These are phyloP conservation scores for Ctenicera cuprea DNA, from an alignment of 2,888 invertebrate species.

Conservation along the genomic window DNA sequence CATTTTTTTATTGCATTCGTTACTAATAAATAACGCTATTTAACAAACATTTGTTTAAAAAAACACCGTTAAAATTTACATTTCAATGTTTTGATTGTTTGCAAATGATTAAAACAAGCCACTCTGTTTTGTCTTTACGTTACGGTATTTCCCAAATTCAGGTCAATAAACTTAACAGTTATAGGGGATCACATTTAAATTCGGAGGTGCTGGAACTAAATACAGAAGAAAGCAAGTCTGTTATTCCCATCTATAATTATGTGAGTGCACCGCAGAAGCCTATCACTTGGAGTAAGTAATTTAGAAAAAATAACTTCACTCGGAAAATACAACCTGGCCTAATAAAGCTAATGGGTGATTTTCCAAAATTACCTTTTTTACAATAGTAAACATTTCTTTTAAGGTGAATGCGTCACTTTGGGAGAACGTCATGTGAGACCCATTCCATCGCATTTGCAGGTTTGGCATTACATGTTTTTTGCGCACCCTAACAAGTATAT, in stretches of 20 bases:
- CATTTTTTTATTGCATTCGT: too few relatives aligned
- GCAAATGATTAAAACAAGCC: too few relatives aligned
- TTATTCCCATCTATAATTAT: conserved; percentile 46
- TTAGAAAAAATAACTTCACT: neutral
- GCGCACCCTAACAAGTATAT: conserved; percentile 77
- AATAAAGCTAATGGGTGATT: too few relatives aligned
- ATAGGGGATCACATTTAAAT: neutral
- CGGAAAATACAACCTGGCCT: too few relatives aligned
- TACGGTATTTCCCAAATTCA: too few relatives aligned
- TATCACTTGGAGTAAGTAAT: conserved; percentile 57
- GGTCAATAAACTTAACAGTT: too few relatives aligned
- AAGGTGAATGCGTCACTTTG: neutral
- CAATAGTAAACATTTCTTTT: neutral
- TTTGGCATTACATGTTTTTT: conserved; percentile 80
- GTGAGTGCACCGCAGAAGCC: conserved; percentile 54
- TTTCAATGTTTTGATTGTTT: too few relatives aligned
- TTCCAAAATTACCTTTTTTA: neutral
- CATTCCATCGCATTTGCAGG: conserved; percentile 65
- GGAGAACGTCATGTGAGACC: neutral
- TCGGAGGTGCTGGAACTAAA: neutral
- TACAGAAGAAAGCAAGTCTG: neutral
- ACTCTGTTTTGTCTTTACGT: too few relatives aligned
- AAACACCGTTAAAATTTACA: too few relatives aligned
- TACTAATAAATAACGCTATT: too few relatives aligned
- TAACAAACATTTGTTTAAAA: too few relatives aligned